Evolutionary conservation across 2,113 vertebrate species (phyloP).

Genomic region (Gymnarchus niloticus): DNA sequence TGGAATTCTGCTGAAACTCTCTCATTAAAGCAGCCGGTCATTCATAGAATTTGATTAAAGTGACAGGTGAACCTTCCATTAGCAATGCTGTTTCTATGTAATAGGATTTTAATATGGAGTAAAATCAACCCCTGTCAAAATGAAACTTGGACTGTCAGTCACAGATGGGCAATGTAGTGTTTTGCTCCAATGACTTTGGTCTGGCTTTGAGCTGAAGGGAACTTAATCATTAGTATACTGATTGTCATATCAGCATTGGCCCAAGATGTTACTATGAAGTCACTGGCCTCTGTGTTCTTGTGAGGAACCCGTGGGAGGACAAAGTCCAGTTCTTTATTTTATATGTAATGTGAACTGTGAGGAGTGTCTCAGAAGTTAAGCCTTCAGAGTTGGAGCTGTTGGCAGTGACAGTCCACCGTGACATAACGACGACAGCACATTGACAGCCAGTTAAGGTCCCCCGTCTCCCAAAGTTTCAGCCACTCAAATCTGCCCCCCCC

Average conservation of each 20-base stretch:
- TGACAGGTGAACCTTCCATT: not conserved
- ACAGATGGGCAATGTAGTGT: not conserved
- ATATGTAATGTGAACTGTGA: not conserved
- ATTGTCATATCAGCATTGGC: not conserved
- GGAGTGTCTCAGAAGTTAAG: not conserved
- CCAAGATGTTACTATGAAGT: not conserved
- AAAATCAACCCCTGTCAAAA: not conserved
- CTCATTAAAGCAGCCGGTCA: not conserved
- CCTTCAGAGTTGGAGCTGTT: not conserved
- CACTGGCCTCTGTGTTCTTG: not conserved
- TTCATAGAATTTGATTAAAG: not conserved
- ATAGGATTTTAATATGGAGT: not conserved
- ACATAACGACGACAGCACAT: not conserved
- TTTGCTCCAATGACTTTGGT: not conserved
- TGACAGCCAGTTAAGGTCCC: not conserved
- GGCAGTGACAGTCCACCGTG: not conserved
- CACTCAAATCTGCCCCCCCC: not conserved
- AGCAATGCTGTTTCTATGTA: not conserved
- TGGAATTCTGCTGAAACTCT: not conserved
- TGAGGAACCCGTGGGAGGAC: not conserved
- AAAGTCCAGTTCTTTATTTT: not conserved
- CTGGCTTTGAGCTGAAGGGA: not conserved
- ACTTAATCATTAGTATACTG: not conserved
- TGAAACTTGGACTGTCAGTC: not conserved
- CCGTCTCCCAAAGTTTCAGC: too few relatives aligned